A percentile compares a stretch with the other conserved stretches of the same genome.
phyloP scores from a whole-genome alignment of 2,113 vertebrate genomes.

The Pelecanoides urinatrix region DNA sequence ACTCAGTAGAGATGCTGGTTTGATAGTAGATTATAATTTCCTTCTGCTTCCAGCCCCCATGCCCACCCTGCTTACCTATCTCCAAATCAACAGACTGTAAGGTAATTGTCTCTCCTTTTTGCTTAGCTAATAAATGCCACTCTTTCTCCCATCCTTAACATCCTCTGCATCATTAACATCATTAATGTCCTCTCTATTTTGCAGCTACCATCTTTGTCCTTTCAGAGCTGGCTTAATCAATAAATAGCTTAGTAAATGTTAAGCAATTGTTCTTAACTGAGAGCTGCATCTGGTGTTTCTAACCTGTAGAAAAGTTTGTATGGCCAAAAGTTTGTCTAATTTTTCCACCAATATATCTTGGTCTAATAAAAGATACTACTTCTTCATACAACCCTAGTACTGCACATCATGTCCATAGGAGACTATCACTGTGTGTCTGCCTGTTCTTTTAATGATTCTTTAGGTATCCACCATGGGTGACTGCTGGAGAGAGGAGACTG shows the following conservation, averaged over 20 bases:
- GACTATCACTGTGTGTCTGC: background rate
- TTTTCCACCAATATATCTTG: background rate
- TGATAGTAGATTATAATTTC: background rate
- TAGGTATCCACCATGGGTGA: background rate
- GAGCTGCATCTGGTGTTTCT: background rate
- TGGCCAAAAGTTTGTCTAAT: background rate
- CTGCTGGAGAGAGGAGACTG: background rate
- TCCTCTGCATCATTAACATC: background rate
- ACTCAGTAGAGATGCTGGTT: background rate
- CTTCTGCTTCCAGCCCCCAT: background rate
- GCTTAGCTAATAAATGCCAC: background rate
- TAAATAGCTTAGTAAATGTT: background rate
- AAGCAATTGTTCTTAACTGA: background rate
- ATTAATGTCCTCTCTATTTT: background rate
- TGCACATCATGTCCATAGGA: background rate
- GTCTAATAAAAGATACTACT: background rate
- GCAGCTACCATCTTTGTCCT: background rate
- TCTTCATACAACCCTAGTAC: background rate
- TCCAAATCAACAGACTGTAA: background rate
- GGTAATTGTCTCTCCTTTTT: background rate
- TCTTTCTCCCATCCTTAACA: background rate
- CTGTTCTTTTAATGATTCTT: background rate
- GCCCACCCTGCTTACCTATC: background rate
- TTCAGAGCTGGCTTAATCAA: background rate
- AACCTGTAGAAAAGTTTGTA: background rate